A percentile compares a stretch with the other conserved stretches of the same genome.
phyloP scores from a whole-genome alignment of 2,888 invertebrate genomes.

The Plebejus melissa region DNA sequence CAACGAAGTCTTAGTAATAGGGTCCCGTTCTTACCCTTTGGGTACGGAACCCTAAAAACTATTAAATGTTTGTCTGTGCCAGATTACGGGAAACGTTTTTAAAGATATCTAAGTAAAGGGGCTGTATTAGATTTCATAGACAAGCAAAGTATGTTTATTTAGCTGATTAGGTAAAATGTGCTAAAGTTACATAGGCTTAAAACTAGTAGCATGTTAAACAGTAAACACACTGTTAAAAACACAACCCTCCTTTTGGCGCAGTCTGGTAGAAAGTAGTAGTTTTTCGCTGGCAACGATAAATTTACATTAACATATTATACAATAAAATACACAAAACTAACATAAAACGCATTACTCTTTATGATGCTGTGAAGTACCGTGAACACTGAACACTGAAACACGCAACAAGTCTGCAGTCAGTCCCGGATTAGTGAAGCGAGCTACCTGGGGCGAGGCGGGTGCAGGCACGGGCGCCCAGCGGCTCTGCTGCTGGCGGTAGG shows the following conservation, averaged over 20 bases:
- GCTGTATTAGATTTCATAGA: not conserved
- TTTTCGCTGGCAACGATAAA: no score
- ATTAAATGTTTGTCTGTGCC: not conserved
- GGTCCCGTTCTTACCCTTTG: no score
- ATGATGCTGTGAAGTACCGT: not conserved
- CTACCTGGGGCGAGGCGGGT: slow-evolving; percentile 71
- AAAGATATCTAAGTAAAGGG: not conserved
- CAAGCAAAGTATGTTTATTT: not conserved
- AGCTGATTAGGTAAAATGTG: not conserved
- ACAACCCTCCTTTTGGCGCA: no score
- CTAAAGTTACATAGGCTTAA: not conserved
- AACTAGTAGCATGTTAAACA: not conserved
- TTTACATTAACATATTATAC: not conserved
- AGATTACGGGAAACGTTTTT: not conserved
- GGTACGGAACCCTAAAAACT: not conserved
- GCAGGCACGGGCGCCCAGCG: slow-evolving; percentile 75
- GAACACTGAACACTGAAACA: not conserved
- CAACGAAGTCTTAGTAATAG: no score
- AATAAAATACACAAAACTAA: not conserved
- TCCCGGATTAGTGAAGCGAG: not conserved
- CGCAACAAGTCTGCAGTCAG: slow-evolving; percentile 10
- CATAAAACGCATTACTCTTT: not conserved
- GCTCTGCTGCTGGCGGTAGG: slow-evolving; percentile 61
- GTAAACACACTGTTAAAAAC: not conserved
- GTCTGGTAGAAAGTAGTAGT: no score